Conservation (phyloP, 2,888 invertebrate species). For the Limnephilus rhombicus region DNA sequence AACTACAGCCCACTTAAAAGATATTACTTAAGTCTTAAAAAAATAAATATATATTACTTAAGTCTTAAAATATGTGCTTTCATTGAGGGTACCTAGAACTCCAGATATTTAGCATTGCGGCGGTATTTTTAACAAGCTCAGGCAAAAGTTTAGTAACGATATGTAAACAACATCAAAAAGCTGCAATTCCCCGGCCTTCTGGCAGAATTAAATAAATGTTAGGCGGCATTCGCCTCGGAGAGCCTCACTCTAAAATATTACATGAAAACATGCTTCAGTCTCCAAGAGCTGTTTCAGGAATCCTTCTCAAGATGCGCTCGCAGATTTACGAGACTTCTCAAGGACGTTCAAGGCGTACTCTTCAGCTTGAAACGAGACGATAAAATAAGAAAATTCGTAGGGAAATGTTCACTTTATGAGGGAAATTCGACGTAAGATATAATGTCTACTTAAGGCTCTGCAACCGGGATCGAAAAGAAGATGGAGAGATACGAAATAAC, state of each 20-base stretch:
- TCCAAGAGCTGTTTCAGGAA: constrained; percentile 23
- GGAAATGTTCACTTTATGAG: constrained; percentile 5
- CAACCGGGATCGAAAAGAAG: no score
- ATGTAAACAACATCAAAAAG: background rate
- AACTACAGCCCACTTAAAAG: no score
- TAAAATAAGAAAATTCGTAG: constrained; percentile 30
- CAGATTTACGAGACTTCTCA: constrained; percentile 28
- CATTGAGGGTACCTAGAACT: background rate
- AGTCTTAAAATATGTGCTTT: no score
- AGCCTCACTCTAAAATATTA: constrained; percentile 32
- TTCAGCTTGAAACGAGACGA: background rate
- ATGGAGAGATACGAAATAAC: no score
- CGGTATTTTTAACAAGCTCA: background rate
- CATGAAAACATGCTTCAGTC: constrained; percentile 20
- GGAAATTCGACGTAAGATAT: background rate
- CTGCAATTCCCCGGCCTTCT: background rate
- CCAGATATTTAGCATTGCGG: background rate
- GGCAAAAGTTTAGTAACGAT: background rate
- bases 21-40: no score
- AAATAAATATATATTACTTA: no score
- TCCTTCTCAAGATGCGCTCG: constrained; percentile 43
- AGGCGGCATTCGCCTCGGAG: background rate
- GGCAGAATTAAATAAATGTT: background rate
- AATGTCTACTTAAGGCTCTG: no score
- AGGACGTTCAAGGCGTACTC: background rate